A percentile compares a stretch with the other conserved stretches of the same genome.
Evolutionary conservation across 2,797 vertebrate genomes (phyloP).

Genomic region (Hippocampus kuda): DNA sequence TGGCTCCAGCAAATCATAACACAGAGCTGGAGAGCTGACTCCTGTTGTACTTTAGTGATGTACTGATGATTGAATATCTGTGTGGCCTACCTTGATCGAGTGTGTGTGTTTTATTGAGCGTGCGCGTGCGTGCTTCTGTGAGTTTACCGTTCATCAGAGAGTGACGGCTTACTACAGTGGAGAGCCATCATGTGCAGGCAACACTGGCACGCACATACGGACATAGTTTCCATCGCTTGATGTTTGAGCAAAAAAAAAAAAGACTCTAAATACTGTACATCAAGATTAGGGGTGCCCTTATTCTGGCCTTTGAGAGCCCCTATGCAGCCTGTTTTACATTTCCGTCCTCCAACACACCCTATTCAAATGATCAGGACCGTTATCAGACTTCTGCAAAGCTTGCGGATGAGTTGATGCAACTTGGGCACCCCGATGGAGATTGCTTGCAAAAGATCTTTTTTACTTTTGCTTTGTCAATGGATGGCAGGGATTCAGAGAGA

Average conservation of each 20-base stretch:
- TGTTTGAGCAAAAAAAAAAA: not conserved
- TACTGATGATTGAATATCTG: constrained; percentile 17
- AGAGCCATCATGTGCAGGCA: constrained; percentile 55
- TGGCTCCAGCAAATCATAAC: constrained; percentile 28
- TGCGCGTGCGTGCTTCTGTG: constrained; percentile 16
- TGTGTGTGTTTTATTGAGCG: constrained; percentile 4
- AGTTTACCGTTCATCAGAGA: constrained; percentile 41
- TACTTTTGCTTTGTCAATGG: not conserved
- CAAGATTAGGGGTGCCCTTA: no score
- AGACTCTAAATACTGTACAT: not conserved
- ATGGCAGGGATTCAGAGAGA: not conserved
- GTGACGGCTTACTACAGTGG: constrained; percentile 56
- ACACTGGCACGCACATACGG: constrained; percentile 7
- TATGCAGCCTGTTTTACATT: no score
- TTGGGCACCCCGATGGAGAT: not conserved
- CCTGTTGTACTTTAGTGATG: constrained; percentile 15
- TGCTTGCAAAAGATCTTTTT: not conserved
- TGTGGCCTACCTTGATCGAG: constrained; percentile 11
- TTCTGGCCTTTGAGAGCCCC: no score
- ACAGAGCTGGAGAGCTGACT: constrained; percentile 13
- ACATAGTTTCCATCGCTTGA: not conserved
- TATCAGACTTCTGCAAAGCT: no score
- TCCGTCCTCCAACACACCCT: no score
- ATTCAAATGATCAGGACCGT: no score
- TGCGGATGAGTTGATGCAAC: no score